A percentile compares a stretch with the other conserved stretches of the same genome.
These are phyloP conservation scores for Drosophila subpulchrella DNA, from an alignment of 1,140 invertebrate genomes.

Conservation along the genomic window DNA sequence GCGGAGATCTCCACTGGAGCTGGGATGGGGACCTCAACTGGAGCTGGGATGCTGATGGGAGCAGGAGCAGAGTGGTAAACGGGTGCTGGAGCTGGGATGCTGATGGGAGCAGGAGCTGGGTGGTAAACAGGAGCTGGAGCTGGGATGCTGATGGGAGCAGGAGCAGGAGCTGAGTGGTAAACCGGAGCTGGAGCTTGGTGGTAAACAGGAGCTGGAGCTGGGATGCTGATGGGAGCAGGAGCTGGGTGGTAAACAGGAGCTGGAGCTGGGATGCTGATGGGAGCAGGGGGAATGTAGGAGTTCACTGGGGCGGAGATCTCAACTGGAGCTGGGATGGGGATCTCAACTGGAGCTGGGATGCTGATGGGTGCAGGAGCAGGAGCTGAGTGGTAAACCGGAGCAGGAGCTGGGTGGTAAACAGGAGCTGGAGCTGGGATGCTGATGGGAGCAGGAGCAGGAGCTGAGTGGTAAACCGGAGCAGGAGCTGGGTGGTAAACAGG, in stretches of 20 bases:
- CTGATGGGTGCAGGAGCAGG: conserved; percentile 7
- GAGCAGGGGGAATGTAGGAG: conserved; percentile 16
- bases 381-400: background rate
- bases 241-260: conserved; percentile 25
- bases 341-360: too few relatives aligned
- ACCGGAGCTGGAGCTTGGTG: conserved; percentile 7
- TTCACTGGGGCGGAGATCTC: too few relatives aligned
- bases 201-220: conserved; percentile 23
- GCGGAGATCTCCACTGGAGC: too few relatives aligned
- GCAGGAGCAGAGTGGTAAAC: conserved; percentile 21
- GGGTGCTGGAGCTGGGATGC: too few relatives aligned
- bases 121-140: conserved; percentile 3
- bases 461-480: background rate
- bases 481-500: conserved; percentile 20
- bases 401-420: conserved; percentile 4
- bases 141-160: conserved; percentile 34
- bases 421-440: conserved; percentile 26
- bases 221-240: conserved; percentile 7
- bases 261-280: conserved; percentile 19
- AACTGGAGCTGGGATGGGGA: too few relatives aligned
- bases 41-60: too few relatives aligned
- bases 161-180: conserved; percentile 10
- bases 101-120: conserved; percentile 7
- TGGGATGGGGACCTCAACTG: too few relatives aligned
- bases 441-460: conserved; percentile 23